Evolutionary conservation across 2,888 invertebrate species (phyloP), one percentile per base, ranked within the genome.

Genomic region (Heliconius sara): DNA sequence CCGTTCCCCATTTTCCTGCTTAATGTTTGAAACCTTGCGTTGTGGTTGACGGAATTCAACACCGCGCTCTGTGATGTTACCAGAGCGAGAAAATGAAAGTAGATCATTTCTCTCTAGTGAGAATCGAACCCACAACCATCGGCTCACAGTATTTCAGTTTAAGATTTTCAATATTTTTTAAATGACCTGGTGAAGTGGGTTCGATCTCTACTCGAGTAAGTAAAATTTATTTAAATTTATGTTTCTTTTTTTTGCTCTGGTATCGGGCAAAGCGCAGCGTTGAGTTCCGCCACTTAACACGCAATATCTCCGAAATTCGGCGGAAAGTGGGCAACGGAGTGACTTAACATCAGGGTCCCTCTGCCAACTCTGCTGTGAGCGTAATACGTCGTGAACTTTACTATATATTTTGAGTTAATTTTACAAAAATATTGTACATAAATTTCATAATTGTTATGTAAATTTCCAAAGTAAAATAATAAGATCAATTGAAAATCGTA

Each of bases 401-500:
- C 39, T 12, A 39, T 68, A 68, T 43, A n/a, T 19, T 2, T 68
- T 43, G 5, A 67, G 25, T 43, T 5, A 43, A 39, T 43, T 25
- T 25, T 47, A 43, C 9, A 47, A 25, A 70, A n/a, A 16, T 25
- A 16, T 70, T 47, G 9, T 7, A 47, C 19, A 12, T 2, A 16
- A 16, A 43, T 0, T 16, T 25, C 19, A 2, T 16, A 25, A 47
- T 60, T n/a, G n/a, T n/a, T 73, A 60, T 39, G 3, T 12, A 34
- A 73, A 60, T 73, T 73, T 39, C n/a, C 57, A 73, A 73, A 25
- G 34, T 60, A 39, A 60, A 73, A 3, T 34, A 73, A 34, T 72
- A 34, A n/a, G 16, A 57, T 57, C 6, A 34, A 57, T n/a, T 57
- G 25, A 39, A 60, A 73, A 34, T 25, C 13, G 34, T 39, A 34